A percentile compares a stretch with the other conserved stretches of the same genome.
phyloP scores from a whole-genome alignment of 2,888 invertebrate species.

The Drosophila phalerata region DNA sequence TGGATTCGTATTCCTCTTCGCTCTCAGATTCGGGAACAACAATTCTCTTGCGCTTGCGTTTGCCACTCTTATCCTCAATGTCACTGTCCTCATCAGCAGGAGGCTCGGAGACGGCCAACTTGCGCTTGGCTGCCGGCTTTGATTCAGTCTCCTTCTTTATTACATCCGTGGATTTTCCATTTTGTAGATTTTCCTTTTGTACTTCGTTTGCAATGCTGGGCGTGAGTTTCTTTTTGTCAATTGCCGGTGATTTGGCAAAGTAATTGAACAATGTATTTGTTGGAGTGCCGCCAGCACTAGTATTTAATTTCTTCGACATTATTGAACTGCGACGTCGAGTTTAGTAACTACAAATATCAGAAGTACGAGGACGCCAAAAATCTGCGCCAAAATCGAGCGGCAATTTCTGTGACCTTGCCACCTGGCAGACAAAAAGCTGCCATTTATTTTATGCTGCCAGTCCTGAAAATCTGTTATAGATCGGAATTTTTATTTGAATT shows the following conservation, averaged over 20 bases:
- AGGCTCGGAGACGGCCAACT: constrained; percentile 49
- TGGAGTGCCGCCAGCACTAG: constrained; percentile 77
- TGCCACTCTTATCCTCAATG: constrained; percentile 85
- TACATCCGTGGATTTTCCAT: constrained; percentile 16
- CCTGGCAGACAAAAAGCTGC: too few species aligned
- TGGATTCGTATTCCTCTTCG: constrained; percentile 84
- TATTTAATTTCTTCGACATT: constrained; percentile 82
- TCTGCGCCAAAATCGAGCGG: constrained; percentile 65
- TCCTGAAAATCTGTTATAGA: too few species aligned
- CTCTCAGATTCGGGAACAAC: constrained; percentile 72
- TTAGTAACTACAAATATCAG: constrained; percentile 12
- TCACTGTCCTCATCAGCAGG: constrained; percentile 32
- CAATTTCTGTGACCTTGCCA: constrained; percentile 3
- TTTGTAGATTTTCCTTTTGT: constrained; percentile 44
- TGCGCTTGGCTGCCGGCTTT: constrained; percentile 61
- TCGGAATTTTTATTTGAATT: too few species aligned
- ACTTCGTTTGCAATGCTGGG: constrained; percentile 43
- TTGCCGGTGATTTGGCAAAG: constrained; percentile 88
- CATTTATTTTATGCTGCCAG: too few species aligned
- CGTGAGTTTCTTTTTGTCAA: constrained; percentile 72
- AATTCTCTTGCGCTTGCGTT: constrained; percentile 84
- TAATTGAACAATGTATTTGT: constrained; percentile 90
- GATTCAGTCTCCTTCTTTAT: constrained; percentile 39
- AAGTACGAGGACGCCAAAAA: constrained; percentile 59
- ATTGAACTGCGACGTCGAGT: constrained; percentile 3